A percentile compares a stretch with the other conserved stretches of the same genome.
phyloP scores from a whole-genome alignment of 2,888 invertebrate genomes.

The Drosophila colorata region DNA sequence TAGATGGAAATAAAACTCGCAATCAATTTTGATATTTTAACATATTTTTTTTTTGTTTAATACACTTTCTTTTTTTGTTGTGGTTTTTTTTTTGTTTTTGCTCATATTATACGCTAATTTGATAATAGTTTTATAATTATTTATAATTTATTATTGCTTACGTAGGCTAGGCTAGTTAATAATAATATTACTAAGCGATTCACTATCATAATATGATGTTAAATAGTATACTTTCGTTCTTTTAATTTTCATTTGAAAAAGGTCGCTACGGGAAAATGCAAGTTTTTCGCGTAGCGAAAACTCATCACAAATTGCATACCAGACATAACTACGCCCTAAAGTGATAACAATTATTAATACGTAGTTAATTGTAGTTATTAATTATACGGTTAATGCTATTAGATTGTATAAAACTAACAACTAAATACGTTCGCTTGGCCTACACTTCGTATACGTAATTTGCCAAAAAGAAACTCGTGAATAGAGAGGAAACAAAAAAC shows the following conservation, averaged over 20 bases:
- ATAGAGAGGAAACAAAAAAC: constrained; percentile 28
- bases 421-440: constrained; percentile 37
- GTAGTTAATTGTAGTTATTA: constrained; percentile 56
- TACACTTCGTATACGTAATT: constrained; percentile 51
- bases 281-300: constrained; percentile 49
- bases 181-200: constrained; percentile 63
- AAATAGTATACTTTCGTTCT: constrained; percentile 30
- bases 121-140: constrained; percentile 63
- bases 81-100: constrained; percentile 26
- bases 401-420: constrained; percentile 47
- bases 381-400: constrained; percentile 36
- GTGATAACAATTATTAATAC: constrained; percentile 70
- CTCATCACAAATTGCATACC: constrained; percentile 73
- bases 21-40: constrained; percentile 64
- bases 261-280: constrained; percentile 40
- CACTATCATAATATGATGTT: constrained; percentile 43
- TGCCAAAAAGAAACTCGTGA: constrained; percentile 2
- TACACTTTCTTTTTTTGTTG: constrained; percentile 49
- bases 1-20: constrained; percentile 47
- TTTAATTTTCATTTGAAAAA: constrained; percentile 44
- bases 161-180: constrained; percentile 67
- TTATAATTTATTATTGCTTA: constrained; percentile 78
- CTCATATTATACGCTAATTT: constrained; percentile 57
- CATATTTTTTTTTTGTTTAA: constrained; percentile 62
- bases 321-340: constrained; percentile 65